Evolutionary conservation across 2,888 invertebrate species (phyloP).

Genomic region (Drosophila vallismaia): DNA sequence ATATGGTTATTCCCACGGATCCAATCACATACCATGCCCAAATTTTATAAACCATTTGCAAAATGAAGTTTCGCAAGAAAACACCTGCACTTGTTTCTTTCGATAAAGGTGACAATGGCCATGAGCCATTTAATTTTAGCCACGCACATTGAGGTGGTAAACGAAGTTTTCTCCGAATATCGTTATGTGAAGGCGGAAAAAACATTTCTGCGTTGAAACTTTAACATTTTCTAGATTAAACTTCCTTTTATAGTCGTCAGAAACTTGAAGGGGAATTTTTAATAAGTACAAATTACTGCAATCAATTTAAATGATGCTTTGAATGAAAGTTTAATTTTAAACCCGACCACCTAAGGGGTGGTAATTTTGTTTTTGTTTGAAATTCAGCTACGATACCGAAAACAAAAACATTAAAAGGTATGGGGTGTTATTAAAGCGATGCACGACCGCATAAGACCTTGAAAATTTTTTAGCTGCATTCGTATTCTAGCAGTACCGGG

Average conservation of each 20-base stretch:
- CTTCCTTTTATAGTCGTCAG: background rate
- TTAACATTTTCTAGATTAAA: background rate
- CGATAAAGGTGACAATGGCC: conserved; percentile 69
- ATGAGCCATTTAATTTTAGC: conserved; percentile 82
- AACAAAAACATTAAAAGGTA: no score
- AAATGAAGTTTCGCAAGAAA: background rate
- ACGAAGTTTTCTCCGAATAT: conserved; percentile 60
- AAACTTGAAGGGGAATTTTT: conserved; percentile 5
- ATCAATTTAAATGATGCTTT: background rate
- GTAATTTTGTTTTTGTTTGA: no score
- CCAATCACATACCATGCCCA: conserved; percentile 82
- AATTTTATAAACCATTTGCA: conserved; percentile 55
- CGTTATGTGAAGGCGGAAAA: conserved; percentile 55
- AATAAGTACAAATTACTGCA: background rate
- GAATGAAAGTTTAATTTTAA: background rate
- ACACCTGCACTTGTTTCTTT: background rate
- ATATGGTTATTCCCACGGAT: conserved; percentile 80
- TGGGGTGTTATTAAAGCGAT: no score
- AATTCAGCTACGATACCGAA: no score
- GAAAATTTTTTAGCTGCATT: no score
- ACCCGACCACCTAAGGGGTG: no score
- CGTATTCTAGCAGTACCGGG: no score
- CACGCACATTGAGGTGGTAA: conserved; percentile 82
- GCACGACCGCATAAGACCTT: no score
- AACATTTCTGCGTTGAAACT: background rate